These are phyloP conservation scores for Sialis fuliginosa DNA, from an alignment of 2,888 invertebrate genomes.

Conservation along the genomic window DNA sequence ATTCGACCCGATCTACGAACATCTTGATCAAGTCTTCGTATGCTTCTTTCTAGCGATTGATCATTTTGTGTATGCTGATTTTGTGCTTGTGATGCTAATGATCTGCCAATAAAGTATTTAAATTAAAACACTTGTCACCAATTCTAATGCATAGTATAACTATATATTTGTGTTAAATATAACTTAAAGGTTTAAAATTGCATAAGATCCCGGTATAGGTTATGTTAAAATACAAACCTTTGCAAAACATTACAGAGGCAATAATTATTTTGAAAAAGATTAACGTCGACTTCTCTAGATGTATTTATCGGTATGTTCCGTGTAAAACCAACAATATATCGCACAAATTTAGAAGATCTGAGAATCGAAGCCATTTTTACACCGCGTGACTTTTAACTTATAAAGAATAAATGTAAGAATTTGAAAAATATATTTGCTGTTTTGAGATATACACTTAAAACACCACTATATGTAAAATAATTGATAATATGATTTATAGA, in stretches of 20 bases:
- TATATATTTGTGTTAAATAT: constrained; percentile 4
- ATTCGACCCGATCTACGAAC: constrained; percentile 57
- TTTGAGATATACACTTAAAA: no score
- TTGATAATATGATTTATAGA: no score
- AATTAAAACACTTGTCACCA: constrained; percentile 4
- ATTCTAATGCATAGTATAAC: constrained; percentile 1
- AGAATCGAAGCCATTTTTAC: constrained; percentile 43
- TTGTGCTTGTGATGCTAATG: constrained; percentile 33
- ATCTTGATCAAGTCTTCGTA: constrained; percentile 51
- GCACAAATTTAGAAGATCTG: constrained; percentile 55
- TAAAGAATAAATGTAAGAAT: no score
- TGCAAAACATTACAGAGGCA: constrained; percentile 30
- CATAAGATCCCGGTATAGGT: neutral
- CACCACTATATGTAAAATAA: no score
- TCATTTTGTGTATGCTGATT: constrained; percentile 29
- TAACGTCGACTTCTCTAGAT: constrained; percentile 43
- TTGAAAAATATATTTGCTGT: no score
- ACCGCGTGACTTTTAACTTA: neutral
- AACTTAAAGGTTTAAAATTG: neutral
- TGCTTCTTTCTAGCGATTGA: constrained; percentile 42
- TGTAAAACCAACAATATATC: constrained; percentile 55
- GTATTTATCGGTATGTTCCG: constrained; percentile 47
- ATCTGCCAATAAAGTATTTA: constrained; percentile 25
- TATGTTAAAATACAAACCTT: constrained; percentile 21
- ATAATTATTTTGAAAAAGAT: constrained; percentile 30